Percentiles rank a stretch among this genome's conserved stretches.
Conservation (phyloP, 2,113 vertebrate genomes). For the Lynx canadensis region DNA sequence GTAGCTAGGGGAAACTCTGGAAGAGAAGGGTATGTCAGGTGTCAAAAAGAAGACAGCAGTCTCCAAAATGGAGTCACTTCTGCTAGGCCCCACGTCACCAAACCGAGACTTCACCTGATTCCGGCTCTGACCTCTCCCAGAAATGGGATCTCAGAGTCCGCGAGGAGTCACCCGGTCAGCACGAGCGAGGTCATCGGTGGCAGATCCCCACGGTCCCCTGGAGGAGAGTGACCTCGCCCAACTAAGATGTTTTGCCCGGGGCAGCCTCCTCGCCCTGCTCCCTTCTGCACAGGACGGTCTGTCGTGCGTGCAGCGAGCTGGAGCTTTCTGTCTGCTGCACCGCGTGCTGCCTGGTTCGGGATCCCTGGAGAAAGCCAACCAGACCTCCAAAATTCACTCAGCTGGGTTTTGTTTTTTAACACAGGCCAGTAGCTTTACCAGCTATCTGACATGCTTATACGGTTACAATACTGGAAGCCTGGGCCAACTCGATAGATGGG, state of each 20-base stretch:
- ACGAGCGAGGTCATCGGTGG: neutral
- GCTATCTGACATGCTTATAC: neutral
- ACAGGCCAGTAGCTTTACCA: no score
- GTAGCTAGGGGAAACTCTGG: neutral
- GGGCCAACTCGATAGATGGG: neutral
- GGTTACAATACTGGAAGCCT: fast-evolving
- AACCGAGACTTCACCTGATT: neutral
- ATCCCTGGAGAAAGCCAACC: neutral
- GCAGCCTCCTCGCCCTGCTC: neutral
- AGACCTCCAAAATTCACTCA: neutral
- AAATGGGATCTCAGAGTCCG: fast-evolving
- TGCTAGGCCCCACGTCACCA: neutral
- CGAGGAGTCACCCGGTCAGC: neutral
- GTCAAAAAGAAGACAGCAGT: neutral
- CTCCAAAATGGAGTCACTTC: neutral
- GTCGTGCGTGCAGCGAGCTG: fast-evolving
- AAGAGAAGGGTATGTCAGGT: neutral
- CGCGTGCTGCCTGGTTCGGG: neutral
- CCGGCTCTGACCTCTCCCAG: neutral
- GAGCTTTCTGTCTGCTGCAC: neutral
- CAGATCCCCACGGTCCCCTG: neutral
- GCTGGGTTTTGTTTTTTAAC: neutral
- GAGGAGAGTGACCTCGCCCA: neutral
- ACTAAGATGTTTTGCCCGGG: neutral
- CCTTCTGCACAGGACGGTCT: neutral